Percentiles rank a stretch among this genome's conserved stretches.
These are phyloP conservation scores for Lerema accius DNA, from an alignment of 1,140 invertebrate species.

Conservation along the genomic window DNA sequence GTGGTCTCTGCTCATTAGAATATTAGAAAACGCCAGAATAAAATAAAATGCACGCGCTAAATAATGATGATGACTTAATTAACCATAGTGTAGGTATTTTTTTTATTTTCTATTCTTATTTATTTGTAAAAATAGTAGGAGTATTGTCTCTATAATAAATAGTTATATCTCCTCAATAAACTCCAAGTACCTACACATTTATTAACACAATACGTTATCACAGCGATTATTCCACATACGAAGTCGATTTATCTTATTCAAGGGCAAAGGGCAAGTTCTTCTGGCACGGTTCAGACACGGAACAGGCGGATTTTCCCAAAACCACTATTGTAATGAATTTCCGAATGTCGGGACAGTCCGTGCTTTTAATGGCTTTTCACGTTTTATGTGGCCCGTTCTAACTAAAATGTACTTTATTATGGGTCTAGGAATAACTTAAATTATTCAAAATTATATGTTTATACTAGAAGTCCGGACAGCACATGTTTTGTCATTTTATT, in stretches of 20 bases:
- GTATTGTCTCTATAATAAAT: too few relatives aligned
- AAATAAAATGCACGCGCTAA: too few relatives aligned
- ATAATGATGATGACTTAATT: too few relatives aligned
- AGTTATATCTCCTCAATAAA: too few relatives aligned
- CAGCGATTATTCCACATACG: slow-evolving; percentile 10
- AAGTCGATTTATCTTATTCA: slow-evolving; percentile 15
- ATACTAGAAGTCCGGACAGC: too few relatives aligned
- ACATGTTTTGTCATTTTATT: too few relatives aligned
- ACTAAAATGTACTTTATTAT: not conserved
- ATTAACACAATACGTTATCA: slow-evolving; percentile 9
- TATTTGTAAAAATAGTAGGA: too few relatives aligned
- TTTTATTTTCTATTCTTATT: too few relatives aligned
- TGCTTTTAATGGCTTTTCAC: slow-evolving; percentile 28
- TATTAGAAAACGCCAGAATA: too few relatives aligned
- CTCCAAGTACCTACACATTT: slow-evolving; percentile 7
- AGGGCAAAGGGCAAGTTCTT: slow-evolving; percentile 24
- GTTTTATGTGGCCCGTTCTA: not conserved
- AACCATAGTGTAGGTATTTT: too few relatives aligned
- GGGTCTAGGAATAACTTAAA: not conserved
- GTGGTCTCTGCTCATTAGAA: too few relatives aligned
- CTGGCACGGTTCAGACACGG: slow-evolving; percentile 5
- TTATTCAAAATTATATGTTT: too few relatives aligned
- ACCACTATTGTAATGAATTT: slow-evolving; percentile 38
- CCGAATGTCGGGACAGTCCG: slow-evolving; percentile 27
- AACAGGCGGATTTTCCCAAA: slow-evolving; percentile 21